Conservation (phyloP, 2,888 invertebrate species). For the Morpho deidamia region DNA sequence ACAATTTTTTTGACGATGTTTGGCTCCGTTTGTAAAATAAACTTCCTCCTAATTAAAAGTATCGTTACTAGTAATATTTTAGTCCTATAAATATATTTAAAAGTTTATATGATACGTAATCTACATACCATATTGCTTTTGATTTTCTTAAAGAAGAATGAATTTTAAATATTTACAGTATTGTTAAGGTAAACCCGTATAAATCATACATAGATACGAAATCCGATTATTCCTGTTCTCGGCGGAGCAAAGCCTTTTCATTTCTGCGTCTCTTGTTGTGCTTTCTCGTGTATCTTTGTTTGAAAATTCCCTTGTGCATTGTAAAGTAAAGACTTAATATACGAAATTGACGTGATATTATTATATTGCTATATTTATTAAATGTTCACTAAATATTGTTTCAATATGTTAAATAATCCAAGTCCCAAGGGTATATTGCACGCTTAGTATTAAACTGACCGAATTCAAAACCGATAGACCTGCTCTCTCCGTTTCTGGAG, state of each 20-base stretch:
- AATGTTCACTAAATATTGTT: neutral
- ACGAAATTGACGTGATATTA: conserved; percentile 11
- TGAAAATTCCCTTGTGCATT: conserved; percentile 25
- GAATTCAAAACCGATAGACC: too few relatives aligned
- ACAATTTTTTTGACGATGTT: too few relatives aligned
- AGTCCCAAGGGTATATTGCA: too few relatives aligned
- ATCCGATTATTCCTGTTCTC: conserved; percentile 30
- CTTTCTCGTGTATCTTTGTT: conserved; percentile 24
- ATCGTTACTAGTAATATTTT: too few relatives aligned
- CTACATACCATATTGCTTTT: neutral
- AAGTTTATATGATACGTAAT: too few relatives aligned
- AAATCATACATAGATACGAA: conserved; percentile 25
- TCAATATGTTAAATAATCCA: too few relatives aligned
- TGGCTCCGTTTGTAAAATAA: too few relatives aligned
- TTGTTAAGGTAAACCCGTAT: conserved; percentile 16
- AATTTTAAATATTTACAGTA: neutral
- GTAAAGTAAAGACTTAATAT: conserved; percentile 22
- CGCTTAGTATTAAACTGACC: too few relatives aligned
- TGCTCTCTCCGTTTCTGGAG: too few relatives aligned
- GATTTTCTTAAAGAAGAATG: neutral
- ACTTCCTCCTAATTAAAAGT: too few relatives aligned
- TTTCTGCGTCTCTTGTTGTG: conserved; percentile 24
- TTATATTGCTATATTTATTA: neutral
- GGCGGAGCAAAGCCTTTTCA: conserved; percentile 26
- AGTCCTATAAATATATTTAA: too few relatives aligned